phyloP scores from a whole-genome alignment of 2,797 vertebrate species.

The Tachyglossus aculeatus region DNA sequence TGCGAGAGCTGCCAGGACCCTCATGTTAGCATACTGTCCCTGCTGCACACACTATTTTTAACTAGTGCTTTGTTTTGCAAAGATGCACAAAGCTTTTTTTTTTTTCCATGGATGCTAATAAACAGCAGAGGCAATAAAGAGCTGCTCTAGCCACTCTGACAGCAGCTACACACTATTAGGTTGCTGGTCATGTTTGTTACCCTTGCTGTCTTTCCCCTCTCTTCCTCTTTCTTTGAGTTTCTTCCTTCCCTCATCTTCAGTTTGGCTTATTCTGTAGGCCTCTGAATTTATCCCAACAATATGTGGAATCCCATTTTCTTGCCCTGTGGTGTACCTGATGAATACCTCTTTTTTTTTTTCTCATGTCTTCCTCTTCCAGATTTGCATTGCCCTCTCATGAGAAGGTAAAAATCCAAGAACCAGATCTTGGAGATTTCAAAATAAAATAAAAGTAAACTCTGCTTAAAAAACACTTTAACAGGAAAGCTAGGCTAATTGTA shows the following conservation, averaged over 20 bases:
- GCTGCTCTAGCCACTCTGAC: not conserved
- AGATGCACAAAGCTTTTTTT: slow-evolving; percentile 65
- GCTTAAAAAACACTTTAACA: slow-evolving; percentile 81
- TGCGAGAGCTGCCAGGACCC: slow-evolving; percentile 78
- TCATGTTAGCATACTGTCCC: slow-evolving; percentile 58
- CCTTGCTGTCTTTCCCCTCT: not conserved
- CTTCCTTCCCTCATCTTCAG: slow-evolving; percentile 10
- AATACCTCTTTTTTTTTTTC: not conserved
- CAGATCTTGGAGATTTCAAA: slow-evolving; percentile 80
- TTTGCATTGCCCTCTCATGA: slow-evolving; percentile 63
- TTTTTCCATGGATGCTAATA: slow-evolving; percentile 48
- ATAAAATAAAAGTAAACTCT: slow-evolving; percentile 84
- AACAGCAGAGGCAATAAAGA: slow-evolving; percentile 47
- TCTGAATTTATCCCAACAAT: slow-evolving; percentile 6
- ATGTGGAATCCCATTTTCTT: not conserved
- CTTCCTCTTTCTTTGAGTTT: not conserved
- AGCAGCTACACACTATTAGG: slow-evolving; percentile 7
- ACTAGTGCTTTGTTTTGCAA: slow-evolving; percentile 71
- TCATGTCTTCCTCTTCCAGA: slow-evolving; percentile 41
- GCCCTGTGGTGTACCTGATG: no score
- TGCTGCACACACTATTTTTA: slow-evolving; percentile 63
- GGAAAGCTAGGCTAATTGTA: slow-evolving; percentile 88
- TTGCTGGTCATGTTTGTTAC: not conserved
- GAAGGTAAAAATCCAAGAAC: slow-evolving; percentile 74
- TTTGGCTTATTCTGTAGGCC: not conserved